Base-by-base conservation (phyloP, 2,113 vertebrate species). In the Burhinus bistriatus region DNA sequence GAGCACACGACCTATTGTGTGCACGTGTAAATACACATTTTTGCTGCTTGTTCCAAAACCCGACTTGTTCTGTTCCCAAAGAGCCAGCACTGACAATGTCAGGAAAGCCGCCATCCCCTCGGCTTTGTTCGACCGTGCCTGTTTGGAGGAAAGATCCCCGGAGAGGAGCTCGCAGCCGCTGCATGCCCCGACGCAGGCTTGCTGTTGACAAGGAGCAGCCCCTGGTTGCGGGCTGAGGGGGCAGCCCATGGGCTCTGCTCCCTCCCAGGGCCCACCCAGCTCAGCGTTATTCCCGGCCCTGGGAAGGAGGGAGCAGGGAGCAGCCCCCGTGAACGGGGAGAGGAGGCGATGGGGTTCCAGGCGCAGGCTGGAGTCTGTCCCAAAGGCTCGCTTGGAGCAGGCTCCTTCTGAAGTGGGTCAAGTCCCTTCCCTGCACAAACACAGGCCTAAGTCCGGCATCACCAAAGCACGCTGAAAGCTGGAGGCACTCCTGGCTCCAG, bases 11-110 rank as follows among this genome's bases (percentile, higher is more conserved):
- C 59, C 87, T 23, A 59, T 82, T 93, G 90, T 93, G 82, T 88
- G 47, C 64, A 26, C 19, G 2, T 68, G 83, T 94, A 85, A 89
- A 88, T 38, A 80, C 29, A 7, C 75, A 16, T 64, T 78, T 22
- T 36, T 51, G 71, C 72, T 70, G 77, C 92, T 64, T 72, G 45
- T 95, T 94, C 92, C 95, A 79, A 92, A 91, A 6, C 57, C 54
- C 44, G 1, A 23, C 75, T 85, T 45, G 54, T 89, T 92, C 75
- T 3, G 7, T 80, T 77, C 86, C 86, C 64, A 20, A 86, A 58
- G 49, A 94, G 32, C 85, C 54, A 23, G 55, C 23, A 13, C 75
- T 40, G 80, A 92, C 96, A 96, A 93, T 93, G 92, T 66, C 95
- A 89, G 97, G 92, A 96, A 95, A 78, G 64, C 59, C 71, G 66